phyloP scores from a whole-genome alignment of 2,888 invertebrate genomes.

The Volucella zonaria region DNA sequence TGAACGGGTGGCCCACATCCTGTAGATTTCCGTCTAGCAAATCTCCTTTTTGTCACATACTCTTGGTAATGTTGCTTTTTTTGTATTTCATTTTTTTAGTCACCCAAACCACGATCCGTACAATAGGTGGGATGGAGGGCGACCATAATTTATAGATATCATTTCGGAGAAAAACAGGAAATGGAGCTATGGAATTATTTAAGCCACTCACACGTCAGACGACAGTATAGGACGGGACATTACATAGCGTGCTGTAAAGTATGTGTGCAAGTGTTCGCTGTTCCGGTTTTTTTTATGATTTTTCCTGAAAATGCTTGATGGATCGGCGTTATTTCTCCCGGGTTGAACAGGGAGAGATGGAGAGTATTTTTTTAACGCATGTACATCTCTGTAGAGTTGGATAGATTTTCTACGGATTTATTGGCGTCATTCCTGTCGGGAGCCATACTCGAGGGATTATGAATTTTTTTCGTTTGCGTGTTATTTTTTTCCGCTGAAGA shows the following conservation, averaged over 20 bases:
- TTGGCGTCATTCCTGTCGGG: conserved; percentile 40
- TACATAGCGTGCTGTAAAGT: too few species aligned
- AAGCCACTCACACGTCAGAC: conserved; percentile 36
- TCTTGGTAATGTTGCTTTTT: conserved; percentile 44
- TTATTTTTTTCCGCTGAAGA: conserved; percentile 1
- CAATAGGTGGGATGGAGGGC: conserved; percentile 34
- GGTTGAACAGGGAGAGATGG: conserved; percentile 43
- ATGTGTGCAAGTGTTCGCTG: conserved; percentile 31
- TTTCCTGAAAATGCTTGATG: conserved; percentile 58
- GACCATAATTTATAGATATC: conserved; percentile 69
- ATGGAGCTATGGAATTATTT: conserved; percentile 46
- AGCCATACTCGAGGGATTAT: conserved; percentile 40
- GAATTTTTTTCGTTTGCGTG: conserved; percentile 12
- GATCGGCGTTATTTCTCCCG: conserved; percentile 61
- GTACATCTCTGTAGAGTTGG: neutral
- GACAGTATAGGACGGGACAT: neutral
- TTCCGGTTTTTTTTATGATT: conserved; percentile 38
- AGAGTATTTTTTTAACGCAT: conserved; percentile 10
- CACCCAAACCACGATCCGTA: too few species aligned
- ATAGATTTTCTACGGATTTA: conserved; percentile 45
- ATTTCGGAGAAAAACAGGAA: conserved; percentile 47
- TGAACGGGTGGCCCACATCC: conserved; percentile 33
- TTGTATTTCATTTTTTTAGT: neutral
- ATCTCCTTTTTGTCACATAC: conserved; percentile 70
- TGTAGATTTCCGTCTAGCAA: conserved; percentile 49